Evolutionary conservation across 2,113 vertebrate genomes (phyloP).

Genomic region (Kryptolebias marmoratus): DNA sequence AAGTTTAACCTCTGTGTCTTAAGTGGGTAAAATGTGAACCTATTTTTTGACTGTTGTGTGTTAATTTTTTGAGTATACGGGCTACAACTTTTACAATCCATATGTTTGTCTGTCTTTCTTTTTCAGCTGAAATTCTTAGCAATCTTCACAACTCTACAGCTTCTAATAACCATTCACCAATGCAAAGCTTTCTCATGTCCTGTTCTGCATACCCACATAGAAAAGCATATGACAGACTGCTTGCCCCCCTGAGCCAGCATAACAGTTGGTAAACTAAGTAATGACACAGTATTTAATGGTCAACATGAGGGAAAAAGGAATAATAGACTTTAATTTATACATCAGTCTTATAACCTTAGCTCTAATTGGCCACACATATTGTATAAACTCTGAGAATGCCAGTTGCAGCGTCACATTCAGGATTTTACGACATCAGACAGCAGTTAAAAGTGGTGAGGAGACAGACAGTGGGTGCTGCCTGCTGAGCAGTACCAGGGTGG

Average conservation of each 20-base stretch:
- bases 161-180: too few species aligned
- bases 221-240: conserved; percentile 67
- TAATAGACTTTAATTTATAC: conserved; percentile 78
- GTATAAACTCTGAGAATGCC: conserved; percentile 67
- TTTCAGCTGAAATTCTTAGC: too few species aligned
- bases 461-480: conserved; percentile 59
- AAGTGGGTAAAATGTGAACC: neutral
- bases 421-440: conserved; percentile 68
- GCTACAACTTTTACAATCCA: neutral
- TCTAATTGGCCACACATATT: conserved; percentile 83
- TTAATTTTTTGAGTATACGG: neutral
- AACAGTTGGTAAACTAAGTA: conserved; percentile 73
- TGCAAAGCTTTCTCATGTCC: conserved; percentile 48
- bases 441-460: conserved; percentile 65
- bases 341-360: conserved; percentile 74
- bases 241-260: conserved; percentile 66
- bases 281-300: conserved; percentile 76
- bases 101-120: too few species aligned
- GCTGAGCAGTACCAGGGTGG: conserved; percentile 59
- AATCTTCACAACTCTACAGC: too few species aligned
- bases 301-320: conserved; percentile 73
- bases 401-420: conserved; percentile 39
- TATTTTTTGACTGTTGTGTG: neutral
- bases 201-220: conserved; percentile 46
- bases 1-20: neutral